Evolutionary conservation across 2,888 invertebrate species (phyloP).

Genomic region (Standfussiana lucernea): DNA sequence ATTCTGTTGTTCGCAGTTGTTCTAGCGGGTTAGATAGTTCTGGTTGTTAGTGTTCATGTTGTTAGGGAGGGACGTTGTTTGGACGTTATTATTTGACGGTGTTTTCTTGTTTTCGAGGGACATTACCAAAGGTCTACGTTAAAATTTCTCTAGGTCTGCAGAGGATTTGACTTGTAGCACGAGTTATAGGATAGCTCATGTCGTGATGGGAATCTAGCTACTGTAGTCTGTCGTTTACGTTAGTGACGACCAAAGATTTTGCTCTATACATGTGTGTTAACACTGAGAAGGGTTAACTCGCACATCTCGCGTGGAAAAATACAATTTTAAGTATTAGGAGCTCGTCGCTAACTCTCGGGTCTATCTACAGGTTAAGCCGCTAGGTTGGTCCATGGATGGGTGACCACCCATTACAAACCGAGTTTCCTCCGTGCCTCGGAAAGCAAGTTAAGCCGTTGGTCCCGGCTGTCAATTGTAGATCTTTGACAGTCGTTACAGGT

Average conservation of each 20-base stretch:
- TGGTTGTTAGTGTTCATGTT: slow-evolving; percentile 31
- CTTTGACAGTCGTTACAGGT: too few relatives aligned
- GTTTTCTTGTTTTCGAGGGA: not conserved
- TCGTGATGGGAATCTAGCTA: too few relatives aligned
- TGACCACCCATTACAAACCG: too few relatives aligned
- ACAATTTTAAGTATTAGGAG: too few relatives aligned
- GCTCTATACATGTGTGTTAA: not conserved
- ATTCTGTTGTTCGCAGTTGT: slow-evolving; percentile 45
- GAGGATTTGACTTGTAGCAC: not conserved
- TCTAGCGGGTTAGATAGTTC: slow-evolving; percentile 45
- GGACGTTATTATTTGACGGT: not conserved
- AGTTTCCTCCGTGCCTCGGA: too few relatives aligned
- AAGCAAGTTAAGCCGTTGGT: too few relatives aligned
- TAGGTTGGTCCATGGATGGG: too few relatives aligned
- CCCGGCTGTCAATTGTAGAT: too few relatives aligned
- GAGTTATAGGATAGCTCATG: not conserved
- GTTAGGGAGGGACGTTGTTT: slow-evolving; percentile 8
- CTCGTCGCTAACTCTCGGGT: too few relatives aligned
- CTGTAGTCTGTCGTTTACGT: not conserved
- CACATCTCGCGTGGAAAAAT: too few relatives aligned
- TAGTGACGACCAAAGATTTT: not conserved
- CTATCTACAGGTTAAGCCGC: too few relatives aligned
- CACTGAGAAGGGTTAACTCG: too few relatives aligned
- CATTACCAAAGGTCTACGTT: not conserved
- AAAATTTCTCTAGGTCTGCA: not conserved